Base-by-base conservation (phyloP, 2,113 vertebrate genomes). In the Anoura caudifer region DNA sequence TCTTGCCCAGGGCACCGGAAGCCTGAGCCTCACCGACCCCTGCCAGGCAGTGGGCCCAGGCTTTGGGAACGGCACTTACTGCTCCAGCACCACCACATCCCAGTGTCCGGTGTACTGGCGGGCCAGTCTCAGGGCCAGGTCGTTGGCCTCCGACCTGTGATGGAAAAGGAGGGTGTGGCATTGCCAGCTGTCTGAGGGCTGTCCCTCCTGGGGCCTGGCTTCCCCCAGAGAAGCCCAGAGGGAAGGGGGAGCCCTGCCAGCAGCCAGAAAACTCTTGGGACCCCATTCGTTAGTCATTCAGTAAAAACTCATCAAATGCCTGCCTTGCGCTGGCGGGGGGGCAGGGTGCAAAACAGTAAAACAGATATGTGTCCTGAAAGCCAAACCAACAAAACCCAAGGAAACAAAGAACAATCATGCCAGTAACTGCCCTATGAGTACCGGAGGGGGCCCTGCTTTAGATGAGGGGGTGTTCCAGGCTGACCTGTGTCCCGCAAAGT, bases 71-170 rank as follows among this genome's bases (percentile, higher is more conserved):
- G 12, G 31, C 72, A 98, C 99, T 99, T 98, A 99, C 99, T 99
- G 98, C 83, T 99, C 99, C 76, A 99, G 94, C 65, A 99, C 99
- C 2, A 99, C 96, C 67, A 99, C 98, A 0, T 99, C 99, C 77
- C 99, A 93, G 0, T 99, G 99, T 94, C 98, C 98, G 0, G 99
- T 99, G 94, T 99, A 99, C 87, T 99, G 99, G 41, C 98, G 98
- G 24, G 99, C 99, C 98, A 99, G 2, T 92, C 99, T 98, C 19
- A 99, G 97, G 67, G 99, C 99, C 56, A 99, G 99, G 97, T 99
- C 99, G 0, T 99, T 99, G 61, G 99, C 99, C 98, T 99, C 99
- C 52, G 99, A 99, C 22, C 99, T 99, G 81, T 38, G 93, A 87
- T 19, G 4, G 84, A 97, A 96, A 97, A 93, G 16, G 45, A 0